Evolutionary conservation across 2,797 vertebrate species (phyloP).

Genomic region (Leptatherina wallacei): DNA sequence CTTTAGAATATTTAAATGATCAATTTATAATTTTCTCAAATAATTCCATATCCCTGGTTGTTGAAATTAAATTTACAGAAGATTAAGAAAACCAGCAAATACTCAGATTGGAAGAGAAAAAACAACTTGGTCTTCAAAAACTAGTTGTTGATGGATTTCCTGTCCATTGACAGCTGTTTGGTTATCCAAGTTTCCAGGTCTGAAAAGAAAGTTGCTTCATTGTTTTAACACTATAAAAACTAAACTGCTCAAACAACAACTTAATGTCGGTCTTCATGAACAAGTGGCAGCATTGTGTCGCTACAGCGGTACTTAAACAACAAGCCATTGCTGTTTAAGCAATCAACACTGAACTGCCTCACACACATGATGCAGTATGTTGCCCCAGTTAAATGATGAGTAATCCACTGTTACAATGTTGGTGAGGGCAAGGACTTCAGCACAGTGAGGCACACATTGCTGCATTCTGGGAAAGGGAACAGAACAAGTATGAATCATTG

Average conservation of each 20-base stretch:
- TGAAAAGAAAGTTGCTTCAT: background rate
- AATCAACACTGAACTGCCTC: slow-evolving; percentile 31
- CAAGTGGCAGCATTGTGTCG: slow-evolving; percentile 14
- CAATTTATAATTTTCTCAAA: background rate
- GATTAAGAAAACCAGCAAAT: background rate
- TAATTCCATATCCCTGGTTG: background rate
- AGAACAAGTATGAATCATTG: slow-evolving; percentile 73
- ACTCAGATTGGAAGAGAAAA: background rate
- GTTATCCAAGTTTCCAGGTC: background rate
- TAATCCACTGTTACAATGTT: slow-evolving; percentile 71
- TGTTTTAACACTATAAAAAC: slow-evolving; percentile 27
- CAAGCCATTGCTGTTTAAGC: slow-evolving; percentile 58
- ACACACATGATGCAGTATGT: slow-evolving; percentile 36
- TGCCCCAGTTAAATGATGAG: slow-evolving; percentile 68
- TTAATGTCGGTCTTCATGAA: slow-evolving; percentile 23
- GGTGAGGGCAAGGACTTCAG: slow-evolving; percentile 60
- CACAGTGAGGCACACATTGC: slow-evolving; percentile 56
- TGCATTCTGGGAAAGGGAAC: slow-evolving; percentile 76
- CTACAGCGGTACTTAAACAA: slow-evolving; percentile 46
- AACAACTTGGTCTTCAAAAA: background rate
- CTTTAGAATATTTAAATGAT: background rate
- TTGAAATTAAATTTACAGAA: too few species aligned
- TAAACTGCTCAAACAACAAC: slow-evolving; percentile 12
- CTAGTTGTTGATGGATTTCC: background rate
- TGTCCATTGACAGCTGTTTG: background rate